Base-by-base conservation (phyloP, 2,113 vertebrate genomes). In the Okapia johnstoni region DNA sequence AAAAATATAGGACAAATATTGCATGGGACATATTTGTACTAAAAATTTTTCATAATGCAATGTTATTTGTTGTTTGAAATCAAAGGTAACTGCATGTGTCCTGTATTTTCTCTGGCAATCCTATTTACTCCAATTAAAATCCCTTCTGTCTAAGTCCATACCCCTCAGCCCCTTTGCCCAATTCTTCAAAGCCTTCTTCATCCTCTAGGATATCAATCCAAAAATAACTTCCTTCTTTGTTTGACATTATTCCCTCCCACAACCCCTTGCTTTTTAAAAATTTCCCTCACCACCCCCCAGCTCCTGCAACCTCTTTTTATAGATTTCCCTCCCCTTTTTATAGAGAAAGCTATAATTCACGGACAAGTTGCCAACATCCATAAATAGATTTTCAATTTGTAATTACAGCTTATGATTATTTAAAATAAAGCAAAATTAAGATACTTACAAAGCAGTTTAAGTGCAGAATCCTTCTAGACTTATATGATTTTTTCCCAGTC, bases 301-400 rank as follows among this genome's bases (percentile, higher is more conserved):
- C 46, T 36, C 63, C 66, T 77, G 80, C 80, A 90, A 77, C 66
- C 28, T 58, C 46, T 90, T 90, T 77, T 85, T 52, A 61, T 90
- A 86, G 70, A 30, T 50, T 89, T 73, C 55, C 13, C 5, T 91
- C 26, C 48, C 83, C 12, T 81, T 96, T 95, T 95, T 93, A 61
- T 92, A 63, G 48, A 81, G 88, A 94, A 94, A 97, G 36, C 85
- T 96, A 48, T 50, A 85, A 33, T 87, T 94, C 19, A n/a, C 48
- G 46, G 85, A 58, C 61, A 90, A 58, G 52, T 91, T 96, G 23
- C 92, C 92, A 93, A 50, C 46, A 88, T 81, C 63, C 66, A 70
- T 54, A 93, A 93, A 88, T 84, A 97, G 92, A 96, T 88, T 96
- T 94, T 70, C 60, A 85, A 43, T 90, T 97, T 93, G 55, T 95